Evolutionary conservation across 2,888 invertebrate genomes (phyloP).

Genomic region (Standfussiana lucernea): DNA sequence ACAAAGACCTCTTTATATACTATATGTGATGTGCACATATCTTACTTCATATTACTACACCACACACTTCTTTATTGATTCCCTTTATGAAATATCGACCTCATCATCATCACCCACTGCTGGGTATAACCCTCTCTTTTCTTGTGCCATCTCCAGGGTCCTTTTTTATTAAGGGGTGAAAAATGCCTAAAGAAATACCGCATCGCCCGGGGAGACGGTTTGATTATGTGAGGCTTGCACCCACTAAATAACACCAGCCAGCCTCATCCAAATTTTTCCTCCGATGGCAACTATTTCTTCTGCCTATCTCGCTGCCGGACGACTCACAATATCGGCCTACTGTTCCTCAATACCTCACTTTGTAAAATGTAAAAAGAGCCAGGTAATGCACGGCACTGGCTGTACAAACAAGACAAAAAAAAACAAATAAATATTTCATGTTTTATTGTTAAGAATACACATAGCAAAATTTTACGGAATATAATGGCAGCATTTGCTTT

Average conservation of each 20-base stretch:
- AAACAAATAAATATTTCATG: conserved; percentile 27
- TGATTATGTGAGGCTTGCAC: no score
- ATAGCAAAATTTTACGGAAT: conserved; percentile 47
- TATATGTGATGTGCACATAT: not conserved
- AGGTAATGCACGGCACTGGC: not conserved
- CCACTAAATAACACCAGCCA: no score
- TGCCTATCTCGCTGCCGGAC: no score
- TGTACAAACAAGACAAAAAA: not conserved
- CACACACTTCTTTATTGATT: not conserved
- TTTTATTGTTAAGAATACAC: conserved; percentile 42
- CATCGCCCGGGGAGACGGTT: no score
- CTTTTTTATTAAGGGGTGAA: no score
- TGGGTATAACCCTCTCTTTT: no score
- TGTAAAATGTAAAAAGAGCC: not conserved
- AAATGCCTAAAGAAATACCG: no score
- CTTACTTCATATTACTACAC: not conserved
- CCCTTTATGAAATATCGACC: not conserved
- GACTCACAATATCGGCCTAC: no score
- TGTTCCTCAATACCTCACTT: not conserved
- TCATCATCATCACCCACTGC: no score
- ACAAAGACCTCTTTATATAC: not conserved
- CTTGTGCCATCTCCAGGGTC: no score
- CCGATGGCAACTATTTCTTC: no score
- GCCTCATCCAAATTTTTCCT: no score
- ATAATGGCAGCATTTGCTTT: conserved; percentile 35